phyloP scores from a whole-genome alignment of 2,113 vertebrate species.

The rabbit (Oryctolagus cuniculus) region DNA sequence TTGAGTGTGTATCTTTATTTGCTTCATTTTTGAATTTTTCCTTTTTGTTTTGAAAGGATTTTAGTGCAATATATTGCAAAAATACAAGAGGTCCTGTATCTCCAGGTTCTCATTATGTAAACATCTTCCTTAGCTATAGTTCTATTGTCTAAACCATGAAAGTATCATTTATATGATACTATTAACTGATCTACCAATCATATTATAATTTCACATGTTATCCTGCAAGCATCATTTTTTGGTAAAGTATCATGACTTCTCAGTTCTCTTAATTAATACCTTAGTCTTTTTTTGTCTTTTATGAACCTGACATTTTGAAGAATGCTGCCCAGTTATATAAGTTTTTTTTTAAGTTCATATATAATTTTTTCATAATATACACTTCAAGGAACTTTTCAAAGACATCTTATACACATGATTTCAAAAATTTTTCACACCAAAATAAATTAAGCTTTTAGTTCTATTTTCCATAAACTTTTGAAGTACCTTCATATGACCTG shows the following conservation, averaged over 20 bases:
- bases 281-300: not conserved
- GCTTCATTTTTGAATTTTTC: not conserved
- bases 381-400: too few species aligned
- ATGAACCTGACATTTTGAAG: not conserved
- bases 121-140: not conserved
- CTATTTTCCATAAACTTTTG: too few species aligned
- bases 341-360: not conserved
- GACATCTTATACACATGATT: too few species aligned
- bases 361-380: not conserved
- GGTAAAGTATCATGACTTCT: not conserved
- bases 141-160: not conserved
- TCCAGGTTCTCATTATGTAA: not conserved
- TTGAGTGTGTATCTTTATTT: not conserved
- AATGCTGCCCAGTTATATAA: not conserved
- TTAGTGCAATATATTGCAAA: not conserved
- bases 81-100: not conserved
- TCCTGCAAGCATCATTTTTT: not conserved
- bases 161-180: not conserved
- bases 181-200: not conserved
- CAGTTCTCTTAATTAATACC: not conserved
- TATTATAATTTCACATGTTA: not conserved
- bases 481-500: too few species aligned
- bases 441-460: too few species aligned
- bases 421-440: too few species aligned
- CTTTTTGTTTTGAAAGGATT: conserved; percentile 18